Evolutionary conservation across 2,797 vertebrate genomes (phyloP).

Genomic region (Manis pentadactyla): DNA sequence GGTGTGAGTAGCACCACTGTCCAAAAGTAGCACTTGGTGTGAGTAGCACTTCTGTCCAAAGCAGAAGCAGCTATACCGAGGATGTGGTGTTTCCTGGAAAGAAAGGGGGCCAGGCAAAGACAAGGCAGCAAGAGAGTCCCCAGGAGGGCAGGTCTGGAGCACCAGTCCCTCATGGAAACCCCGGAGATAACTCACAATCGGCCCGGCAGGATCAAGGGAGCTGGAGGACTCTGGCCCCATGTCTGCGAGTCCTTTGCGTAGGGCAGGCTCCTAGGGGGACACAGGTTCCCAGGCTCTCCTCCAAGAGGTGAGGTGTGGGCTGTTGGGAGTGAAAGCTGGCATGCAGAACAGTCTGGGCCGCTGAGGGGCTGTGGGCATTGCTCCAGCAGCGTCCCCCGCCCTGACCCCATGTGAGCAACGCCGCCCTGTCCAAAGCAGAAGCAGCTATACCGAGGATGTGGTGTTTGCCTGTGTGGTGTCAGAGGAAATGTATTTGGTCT

Average conservation of each 20-base stretch:
- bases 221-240: neutral
- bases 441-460: neutral
- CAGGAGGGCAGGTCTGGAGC: neutral
- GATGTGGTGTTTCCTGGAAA: too few species aligned
- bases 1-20: neutral
- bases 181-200: neutral
- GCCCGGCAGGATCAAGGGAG: neutral
- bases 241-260: neutral
- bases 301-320: slow-evolving; percentile 28
- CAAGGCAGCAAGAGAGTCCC: neutral
- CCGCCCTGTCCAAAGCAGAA: neutral
- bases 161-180: neutral
- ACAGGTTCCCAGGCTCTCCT: neutral
- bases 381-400: neutral
- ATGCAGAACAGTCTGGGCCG: neutral
- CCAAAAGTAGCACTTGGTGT: too few species aligned
- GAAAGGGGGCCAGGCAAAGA: neutral
- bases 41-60: too few species aligned
- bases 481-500: neutral
- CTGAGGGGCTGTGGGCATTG: neutral
- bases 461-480: neutral
- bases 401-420: neutral
- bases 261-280: neutral
- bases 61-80: too few species aligned
- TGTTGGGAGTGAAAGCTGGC: neutral